Evolutionary conservation across 2,888 invertebrate genomes (phyloP), one percentile per base, ranked within the genome.

Genomic region (Perdita meconis): DNA sequence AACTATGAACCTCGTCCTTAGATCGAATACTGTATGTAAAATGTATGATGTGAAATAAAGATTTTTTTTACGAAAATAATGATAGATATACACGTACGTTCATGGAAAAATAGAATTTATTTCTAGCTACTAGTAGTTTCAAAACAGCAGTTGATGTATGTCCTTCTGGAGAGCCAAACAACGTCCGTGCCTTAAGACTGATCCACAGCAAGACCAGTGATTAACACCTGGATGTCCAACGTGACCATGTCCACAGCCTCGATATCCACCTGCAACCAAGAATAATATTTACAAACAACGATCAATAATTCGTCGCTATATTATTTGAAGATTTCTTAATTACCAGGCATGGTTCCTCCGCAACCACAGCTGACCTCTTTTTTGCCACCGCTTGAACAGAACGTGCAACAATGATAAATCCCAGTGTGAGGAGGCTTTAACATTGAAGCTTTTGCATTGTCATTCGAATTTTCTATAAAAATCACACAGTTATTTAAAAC

Each of bases 181-280:
- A 51, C 59, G 80, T 22, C 90, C 88, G 26, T 91, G 78, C 63
- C 85, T 87, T 59, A 89, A 86, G 59, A 88, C 85, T 13, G 91
- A 91, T 53, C 95, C 96, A 92, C 97, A 97, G 90, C 97, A 97
- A 55, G 96, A 97, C 97, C 97, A 97, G 93, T 97, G 97, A 10
- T 95, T 93, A 76, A 95, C 92, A 72, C 97, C 96, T 40, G 96
- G 96, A 94, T 97, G 96, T 47, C 96, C 96, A 59, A 94, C 93
- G 92, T 97, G 96, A 1, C 96, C 96, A 93, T 97, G 97, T 0
- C 97, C 97, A 88, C 97, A 97, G 10, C 97, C 96, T 93, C 86
- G 89, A 78, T 93, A 93, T 51, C 93, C 93, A 73, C 92, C 93
- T 93, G 81, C 36, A 69, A 63, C 71, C 60, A 44, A 50, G n/a